Conservation (phyloP, 1,140 invertebrate species). For the Leucophenga varia region DNA sequence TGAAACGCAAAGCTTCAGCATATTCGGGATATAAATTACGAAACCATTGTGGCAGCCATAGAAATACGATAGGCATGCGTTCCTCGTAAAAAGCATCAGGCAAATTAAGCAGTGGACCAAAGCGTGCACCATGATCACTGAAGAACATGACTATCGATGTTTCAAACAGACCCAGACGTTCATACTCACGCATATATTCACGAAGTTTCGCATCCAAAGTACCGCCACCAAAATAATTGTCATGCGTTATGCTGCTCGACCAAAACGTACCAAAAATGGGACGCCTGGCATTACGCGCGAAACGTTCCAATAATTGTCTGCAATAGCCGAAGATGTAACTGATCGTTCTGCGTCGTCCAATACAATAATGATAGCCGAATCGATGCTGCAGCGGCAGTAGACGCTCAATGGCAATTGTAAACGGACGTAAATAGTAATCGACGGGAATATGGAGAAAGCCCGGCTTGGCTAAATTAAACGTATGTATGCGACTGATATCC, state of each 20-base stretch:
- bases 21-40: constrained; percentile 63
- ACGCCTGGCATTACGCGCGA: constrained; percentile 16
- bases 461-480: constrained; percentile 73
- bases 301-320: constrained; percentile 59
- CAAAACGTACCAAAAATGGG: constrained; percentile 75
- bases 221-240: constrained; percentile 69
- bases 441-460: constrained; percentile 76
- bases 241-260: constrained; percentile 75
- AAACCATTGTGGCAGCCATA: constrained; percentile 75
- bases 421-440: constrained; percentile 76
- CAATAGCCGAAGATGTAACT: constrained; percentile 61
- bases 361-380: too few species aligned
- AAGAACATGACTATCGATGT: constrained; percentile 73
- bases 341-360: constrained; percentile 60
- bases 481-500: constrained; percentile 69
- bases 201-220: constrained; percentile 66
- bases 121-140: constrained; percentile 89
- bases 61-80: constrained; percentile 77
- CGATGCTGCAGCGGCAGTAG: too few species aligned
- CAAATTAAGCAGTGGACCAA: constrained; percentile 68
- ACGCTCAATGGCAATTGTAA: constrained; percentile 65
- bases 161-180: constrained; percentile 62
- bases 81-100: constrained; percentile 81
- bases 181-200: constrained; percentile 62
- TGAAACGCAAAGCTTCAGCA: constrained; percentile 66